Conservation (phyloP, 2,797 vertebrate genomes). For the Acrocephalus scirpaceus region DNA sequence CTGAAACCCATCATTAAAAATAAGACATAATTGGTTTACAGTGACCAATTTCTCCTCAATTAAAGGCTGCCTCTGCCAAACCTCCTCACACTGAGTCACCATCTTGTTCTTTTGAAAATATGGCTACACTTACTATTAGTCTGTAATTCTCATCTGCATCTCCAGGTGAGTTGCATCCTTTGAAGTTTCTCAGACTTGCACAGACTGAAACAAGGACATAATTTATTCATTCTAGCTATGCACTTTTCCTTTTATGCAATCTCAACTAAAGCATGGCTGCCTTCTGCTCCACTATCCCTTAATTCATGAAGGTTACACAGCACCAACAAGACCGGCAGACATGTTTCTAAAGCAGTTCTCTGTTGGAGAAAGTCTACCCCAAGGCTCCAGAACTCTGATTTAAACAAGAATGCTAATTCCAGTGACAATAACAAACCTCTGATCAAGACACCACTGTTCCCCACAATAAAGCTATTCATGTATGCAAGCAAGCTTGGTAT, state of each 20-base stretch:
- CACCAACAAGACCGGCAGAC: not conserved
- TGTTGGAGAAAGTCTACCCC: not conserved
- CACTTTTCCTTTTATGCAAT: not conserved
- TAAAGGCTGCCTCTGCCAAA: not conserved
- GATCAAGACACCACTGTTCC: not conserved
- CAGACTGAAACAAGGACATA: not conserved
- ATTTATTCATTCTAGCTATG: not conserved
- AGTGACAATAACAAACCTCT: not conserved
- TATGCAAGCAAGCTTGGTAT: not conserved
- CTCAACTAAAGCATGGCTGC: not conserved
- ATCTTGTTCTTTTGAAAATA: not conserved
- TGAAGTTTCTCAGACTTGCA: not conserved
- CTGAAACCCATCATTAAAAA: slow-evolving; percentile 49
- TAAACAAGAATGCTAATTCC: not conserved
- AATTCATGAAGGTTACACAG: not conserved
- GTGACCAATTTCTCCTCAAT: slow-evolving; percentile 9
- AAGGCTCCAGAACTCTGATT: not conserved
- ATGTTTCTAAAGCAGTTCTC: not conserved
- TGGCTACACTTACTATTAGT: not conserved
- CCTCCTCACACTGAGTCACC: not conserved
- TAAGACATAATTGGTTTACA: not conserved
- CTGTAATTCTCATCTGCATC: not conserved
- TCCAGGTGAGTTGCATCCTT: not conserved
- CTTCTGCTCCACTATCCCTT: not conserved
- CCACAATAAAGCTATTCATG: not conserved